Evolutionary conservation across 2,797 vertebrate species (phyloP), one percentile per base, ranked within the genome.

Genomic region (Pagetopsis macropterus): DNA sequence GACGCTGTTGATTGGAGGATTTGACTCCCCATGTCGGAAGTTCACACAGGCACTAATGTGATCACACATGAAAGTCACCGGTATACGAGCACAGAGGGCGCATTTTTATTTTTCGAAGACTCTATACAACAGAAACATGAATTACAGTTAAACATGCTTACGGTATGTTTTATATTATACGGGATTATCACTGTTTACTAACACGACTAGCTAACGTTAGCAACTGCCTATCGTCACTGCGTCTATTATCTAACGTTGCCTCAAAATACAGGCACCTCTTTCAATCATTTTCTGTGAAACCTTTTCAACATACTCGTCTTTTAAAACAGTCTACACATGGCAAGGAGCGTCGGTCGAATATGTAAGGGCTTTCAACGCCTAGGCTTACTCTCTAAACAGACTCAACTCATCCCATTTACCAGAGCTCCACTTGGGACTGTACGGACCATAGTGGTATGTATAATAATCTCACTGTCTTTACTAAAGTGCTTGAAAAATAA

Each of bases 371-470:
- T 81, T 7, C 43, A 75, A 14, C 56, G 54, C 16, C 31, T 84
- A 21, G 37, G 13, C 14, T 68, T 40, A 3, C 1, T 78, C 1
- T n/a, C 66, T 21, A 3, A 5, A 2, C 70, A 21, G 50, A 54
- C 58, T 27, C 62, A n/a, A 2, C 75, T 51, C 52, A 37, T 6
- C 10, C 55, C 37, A 10, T 5, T 31, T 2, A 3, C 41, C 44
- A n/a, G 59, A 6, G 8, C 43, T 6, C 21, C 65, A 4, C 10
- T 57, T 40, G 58, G 62, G 61, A 88, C 17, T 12, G 41, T 49
- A n/a, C 76, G 90, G 31, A 76, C 69, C 49, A 49, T 87, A 23
- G 66, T 75, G 93, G 94, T 94, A 90, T 48, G 91, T 85, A 5
- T 4, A 6, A 9, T 19, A 3, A 41, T 5, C 6, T 37, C 33